Base-by-base conservation (phyloP, 2,888 invertebrate genomes). In the Salpingus planirostris region DNA sequence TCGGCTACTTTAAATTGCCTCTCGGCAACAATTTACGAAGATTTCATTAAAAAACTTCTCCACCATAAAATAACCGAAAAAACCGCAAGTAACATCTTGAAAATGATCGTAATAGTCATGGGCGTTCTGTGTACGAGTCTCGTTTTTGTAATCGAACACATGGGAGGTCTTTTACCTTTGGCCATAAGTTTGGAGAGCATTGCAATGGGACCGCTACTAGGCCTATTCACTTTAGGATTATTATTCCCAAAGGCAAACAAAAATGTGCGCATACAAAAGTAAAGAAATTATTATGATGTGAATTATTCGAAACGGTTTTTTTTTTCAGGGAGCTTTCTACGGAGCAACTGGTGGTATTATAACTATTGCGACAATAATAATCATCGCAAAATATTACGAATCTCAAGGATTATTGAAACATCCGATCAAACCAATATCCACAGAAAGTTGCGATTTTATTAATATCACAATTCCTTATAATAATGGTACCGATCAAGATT, bases 111-210 rank as follows among this genome's bases (percentile, higher is more conserved):
- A 0, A 43, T 64, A 6, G 21, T 54, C 0, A 31, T 52, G 3
- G 91, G 91, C 1, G 59, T 78, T 1, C 52, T 84, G 8, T 85
- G 85, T 13, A 87, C 90, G 44, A 78, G 68, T 0, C 64, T 91
- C n/a, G 70, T 77, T 2, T 76, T 74, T 63, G 56, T 70, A 11
- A 67, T 75, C 1, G 70, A 78, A 21, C 31, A 21, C 14, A 22
- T 42, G 4, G 42, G 42, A 13, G 33, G 39, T 13, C 26, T 53
- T 29, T 69, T 83, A 39, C 76, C 80, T 50, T 71, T 82, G 3
- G 68, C 70, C 1, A 64, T 74, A 15, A 74, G 80, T 27, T 26
- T 42, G 3, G 24, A 10, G 10, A 29, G 36, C 10, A 13, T 42
- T n/a, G 33, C 42, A 15, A 11, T 25, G 12, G 40, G 81, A 2